Evolutionary conservation across 2,888 invertebrate genomes (phyloP).

Genomic region (Orchestes rusci): DNA sequence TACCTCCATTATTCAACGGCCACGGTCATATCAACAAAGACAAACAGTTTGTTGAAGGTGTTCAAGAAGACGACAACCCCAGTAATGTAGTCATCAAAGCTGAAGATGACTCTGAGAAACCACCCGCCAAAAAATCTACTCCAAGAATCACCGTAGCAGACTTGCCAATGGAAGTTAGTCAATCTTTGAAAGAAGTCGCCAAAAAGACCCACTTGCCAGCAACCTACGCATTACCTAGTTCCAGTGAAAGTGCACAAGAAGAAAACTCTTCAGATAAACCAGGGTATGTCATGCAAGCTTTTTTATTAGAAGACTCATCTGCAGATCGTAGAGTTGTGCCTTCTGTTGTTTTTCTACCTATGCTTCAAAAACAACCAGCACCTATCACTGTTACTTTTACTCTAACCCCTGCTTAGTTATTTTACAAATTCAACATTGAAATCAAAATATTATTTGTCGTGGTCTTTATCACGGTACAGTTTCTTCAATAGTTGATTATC

Average conservation of each 20-base stretch:
- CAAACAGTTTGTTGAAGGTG: constrained; percentile 28
- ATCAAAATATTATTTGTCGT: background rate
- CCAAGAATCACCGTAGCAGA: constrained; percentile 31
- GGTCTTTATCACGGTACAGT: too few species aligned
- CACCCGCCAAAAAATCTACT: constrained; percentile 9
- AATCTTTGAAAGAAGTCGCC: constrained; percentile 49
- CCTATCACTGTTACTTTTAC: constrained; percentile 87
- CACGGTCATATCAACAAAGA: constrained; percentile 37
- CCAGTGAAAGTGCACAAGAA: constrained; percentile 27
- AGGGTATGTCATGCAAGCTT: constrained; percentile 84
- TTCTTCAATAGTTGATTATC: constrained; percentile 18
- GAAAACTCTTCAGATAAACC: constrained; percentile 27
- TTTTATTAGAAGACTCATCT: constrained; percentile 65
- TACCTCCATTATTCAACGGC: constrained; percentile 43
- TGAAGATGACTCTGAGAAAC: constrained; percentile 21
- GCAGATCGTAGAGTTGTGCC: constrained; percentile 65
- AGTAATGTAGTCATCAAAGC: constrained; percentile 3
- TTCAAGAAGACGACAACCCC: constrained; percentile 31
- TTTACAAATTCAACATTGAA: background rate
- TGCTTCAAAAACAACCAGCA: constrained; percentile 77
- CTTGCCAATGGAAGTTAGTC: constrained; percentile 44
- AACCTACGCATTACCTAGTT: constrained; percentile 58
- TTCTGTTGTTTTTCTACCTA: constrained; percentile 90
- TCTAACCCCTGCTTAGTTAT: constrained; percentile 78
- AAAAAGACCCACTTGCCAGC: constrained; percentile 53